Evolutionary conservation across 1,140 invertebrate genomes (phyloP), one percentile per base, ranked within the genome.

Genomic region (Linepithema humile): DNA sequence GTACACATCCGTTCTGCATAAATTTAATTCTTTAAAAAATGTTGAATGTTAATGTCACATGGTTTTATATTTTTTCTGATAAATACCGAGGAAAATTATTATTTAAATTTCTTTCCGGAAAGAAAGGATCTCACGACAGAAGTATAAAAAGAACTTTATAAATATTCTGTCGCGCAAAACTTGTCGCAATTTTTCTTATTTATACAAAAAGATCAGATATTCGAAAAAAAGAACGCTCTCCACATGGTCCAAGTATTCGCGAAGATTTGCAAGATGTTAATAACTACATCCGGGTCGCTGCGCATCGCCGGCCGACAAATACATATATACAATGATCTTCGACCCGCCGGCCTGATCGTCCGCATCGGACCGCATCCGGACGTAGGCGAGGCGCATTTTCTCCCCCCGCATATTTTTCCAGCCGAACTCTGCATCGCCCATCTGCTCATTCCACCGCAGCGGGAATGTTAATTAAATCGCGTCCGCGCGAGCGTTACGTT

Each of bases 381-480:
- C 32, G 20, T 82, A 73, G 53, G 53, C 67, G 78, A 82, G 40
- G 78, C 32, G 57, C 29, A 29, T 80, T 60, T 84, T 59, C 38
- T 75, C 53, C 48, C 29, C n/a, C 32, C 29, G 29, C 29, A 69
- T 70, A 80, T 82, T 82, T 82, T 85, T 85, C 26, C 12, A 12
- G 23, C 32, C 60, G 6, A 78, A 69, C 72, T 64, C 32, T 23
- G 43, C 59, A 23, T 35, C 29, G 32, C 10, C n/a, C 35, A 40
- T 40, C 72, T 62, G 57, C 20, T 64, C 82, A 50, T 75, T 64
- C 72, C 45, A 74, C 7, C 38, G 45, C 65, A 78, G 26, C 62
- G 40, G 50, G 60, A 84, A 84, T 78, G 82, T 84, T 84, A 84
- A 84, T 84, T 84, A 84, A 84, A 84, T 84, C 73, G 59, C 60